phyloP scores from a whole-genome alignment of 2,113 vertebrate species.

The Ammodytes marinus region DNA sequence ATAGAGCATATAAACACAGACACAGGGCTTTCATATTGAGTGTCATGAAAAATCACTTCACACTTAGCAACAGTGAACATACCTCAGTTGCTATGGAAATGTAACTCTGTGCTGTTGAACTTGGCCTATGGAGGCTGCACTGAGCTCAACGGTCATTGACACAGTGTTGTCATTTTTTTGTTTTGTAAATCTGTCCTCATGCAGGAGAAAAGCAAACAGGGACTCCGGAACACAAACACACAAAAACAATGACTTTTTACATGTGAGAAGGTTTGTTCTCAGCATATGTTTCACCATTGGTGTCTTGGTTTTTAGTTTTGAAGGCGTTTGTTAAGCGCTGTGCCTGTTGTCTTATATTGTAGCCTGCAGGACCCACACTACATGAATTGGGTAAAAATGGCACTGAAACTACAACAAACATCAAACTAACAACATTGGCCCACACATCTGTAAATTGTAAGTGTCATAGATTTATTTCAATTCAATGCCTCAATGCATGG shows the following conservation, averaged over 20 bases:
- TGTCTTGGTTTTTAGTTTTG: constrained; percentile 87
- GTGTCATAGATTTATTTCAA: constrained; percentile 70
- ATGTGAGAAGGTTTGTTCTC: constrained; percentile 74
- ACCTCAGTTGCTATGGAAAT: constrained; percentile 83
- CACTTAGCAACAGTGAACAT: constrained; percentile 79
- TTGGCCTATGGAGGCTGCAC: constrained; percentile 65
- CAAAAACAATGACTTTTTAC: constrained; percentile 74
- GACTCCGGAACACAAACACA: constrained; percentile 28
- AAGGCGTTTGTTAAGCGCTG: constrained; percentile 79
- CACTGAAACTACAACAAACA: constrained; percentile 54
- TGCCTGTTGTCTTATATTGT: constrained; percentile 85
- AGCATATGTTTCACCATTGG: constrained; percentile 85
- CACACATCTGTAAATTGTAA: constrained; percentile 76
- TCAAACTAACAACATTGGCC: constrained; percentile 61
- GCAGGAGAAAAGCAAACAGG: constrained; percentile 60
- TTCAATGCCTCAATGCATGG: constrained; percentile 67
- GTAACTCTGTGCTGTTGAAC: constrained; percentile 72
- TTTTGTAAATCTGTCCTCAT: constrained; percentile 75
- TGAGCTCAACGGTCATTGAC: constrained; percentile 65
- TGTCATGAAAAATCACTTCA: constrained; percentile 71
- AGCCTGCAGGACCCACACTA: constrained; percentile 79
- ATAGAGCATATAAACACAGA: constrained; percentile 71
- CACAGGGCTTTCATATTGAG: constrained; percentile 71
- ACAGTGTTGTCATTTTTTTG: constrained; percentile 59
- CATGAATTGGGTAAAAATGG: constrained; percentile 54